These are phyloP conservation scores for Alces alces DNA, from an alignment of 2,113 vertebrate genomes.

Conservation along the genomic window DNA sequence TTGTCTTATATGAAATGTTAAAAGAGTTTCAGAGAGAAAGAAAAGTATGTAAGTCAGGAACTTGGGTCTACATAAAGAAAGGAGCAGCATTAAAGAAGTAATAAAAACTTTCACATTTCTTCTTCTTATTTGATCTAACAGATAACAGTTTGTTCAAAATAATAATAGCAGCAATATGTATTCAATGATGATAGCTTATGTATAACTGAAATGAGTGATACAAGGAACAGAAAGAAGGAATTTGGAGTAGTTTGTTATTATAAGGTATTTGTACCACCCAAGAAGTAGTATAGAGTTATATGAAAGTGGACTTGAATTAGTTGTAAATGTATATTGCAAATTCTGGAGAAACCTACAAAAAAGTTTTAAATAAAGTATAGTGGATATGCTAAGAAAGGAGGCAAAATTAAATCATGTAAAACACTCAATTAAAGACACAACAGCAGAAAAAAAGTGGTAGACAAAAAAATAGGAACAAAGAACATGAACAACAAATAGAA, in stretches of 20 bases:
- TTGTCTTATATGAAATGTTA: background rate
- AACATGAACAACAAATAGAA: background rate
- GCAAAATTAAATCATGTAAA: background rate
- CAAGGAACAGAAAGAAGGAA: background rate
- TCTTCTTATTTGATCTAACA: background rate
- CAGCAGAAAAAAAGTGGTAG: background rate
- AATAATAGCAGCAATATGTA: background rate
- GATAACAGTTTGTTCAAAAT: background rate
- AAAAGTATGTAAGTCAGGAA: background rate
- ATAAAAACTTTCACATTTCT: background rate
- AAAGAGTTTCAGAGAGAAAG: background rate
- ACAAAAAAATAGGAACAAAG: background rate
- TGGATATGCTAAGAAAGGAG: background rate
- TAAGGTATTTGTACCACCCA: background rate
- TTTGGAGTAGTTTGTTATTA: background rate
- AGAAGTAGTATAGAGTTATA: background rate
- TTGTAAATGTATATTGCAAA: background rate
- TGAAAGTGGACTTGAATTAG: background rate
- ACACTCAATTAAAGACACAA: background rate
- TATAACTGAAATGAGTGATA: background rate
- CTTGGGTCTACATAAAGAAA: background rate
- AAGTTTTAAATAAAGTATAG: background rate
- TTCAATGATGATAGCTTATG: background rate
- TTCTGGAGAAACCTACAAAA: background rate
- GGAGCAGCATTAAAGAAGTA: background rate